Evolutionary conservation across 2,113 vertebrate species (phyloP).

Genomic region (Ibidorhyncha struthersii): DNA sequence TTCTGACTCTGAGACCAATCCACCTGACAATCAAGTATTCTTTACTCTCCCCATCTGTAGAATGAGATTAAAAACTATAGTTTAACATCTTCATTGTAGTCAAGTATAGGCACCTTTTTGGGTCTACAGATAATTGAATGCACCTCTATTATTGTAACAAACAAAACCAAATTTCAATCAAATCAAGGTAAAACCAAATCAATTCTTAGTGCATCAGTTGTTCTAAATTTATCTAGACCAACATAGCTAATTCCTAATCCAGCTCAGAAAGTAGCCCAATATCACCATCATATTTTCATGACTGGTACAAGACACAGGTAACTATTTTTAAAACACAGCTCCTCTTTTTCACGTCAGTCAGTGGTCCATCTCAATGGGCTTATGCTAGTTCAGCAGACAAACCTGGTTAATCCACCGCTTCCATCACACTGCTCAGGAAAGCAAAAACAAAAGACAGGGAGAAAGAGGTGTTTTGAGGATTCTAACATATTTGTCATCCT

Average conservation of each 20-base stretch:
- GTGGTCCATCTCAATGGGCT: background rate
- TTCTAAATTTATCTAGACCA: background rate
- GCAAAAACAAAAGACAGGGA: background rate
- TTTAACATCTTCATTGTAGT: background rate
- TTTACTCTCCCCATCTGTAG: background rate
- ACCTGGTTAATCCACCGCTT: background rate
- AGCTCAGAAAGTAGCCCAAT: background rate
- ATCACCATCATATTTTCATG: background rate
- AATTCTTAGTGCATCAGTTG: background rate
- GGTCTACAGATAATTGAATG: background rate
- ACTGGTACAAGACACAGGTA: background rate
- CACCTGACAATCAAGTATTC: background rate
- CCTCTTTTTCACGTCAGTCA: background rate
- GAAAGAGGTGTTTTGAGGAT: background rate
- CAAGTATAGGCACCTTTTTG: background rate
- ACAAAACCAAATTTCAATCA: background rate
- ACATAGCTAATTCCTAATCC: background rate
- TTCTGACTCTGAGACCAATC: background rate
- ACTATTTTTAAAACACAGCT: background rate
- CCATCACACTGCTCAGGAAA: background rate
- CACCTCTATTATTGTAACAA: background rate
- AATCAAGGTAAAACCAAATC: background rate
- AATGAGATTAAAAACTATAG: background rate
- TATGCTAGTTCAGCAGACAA: background rate
- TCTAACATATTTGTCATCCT: background rate